Base-by-base conservation (phyloP, 2,888 invertebrate genomes). In the Leptopilina myrica region DNA sequence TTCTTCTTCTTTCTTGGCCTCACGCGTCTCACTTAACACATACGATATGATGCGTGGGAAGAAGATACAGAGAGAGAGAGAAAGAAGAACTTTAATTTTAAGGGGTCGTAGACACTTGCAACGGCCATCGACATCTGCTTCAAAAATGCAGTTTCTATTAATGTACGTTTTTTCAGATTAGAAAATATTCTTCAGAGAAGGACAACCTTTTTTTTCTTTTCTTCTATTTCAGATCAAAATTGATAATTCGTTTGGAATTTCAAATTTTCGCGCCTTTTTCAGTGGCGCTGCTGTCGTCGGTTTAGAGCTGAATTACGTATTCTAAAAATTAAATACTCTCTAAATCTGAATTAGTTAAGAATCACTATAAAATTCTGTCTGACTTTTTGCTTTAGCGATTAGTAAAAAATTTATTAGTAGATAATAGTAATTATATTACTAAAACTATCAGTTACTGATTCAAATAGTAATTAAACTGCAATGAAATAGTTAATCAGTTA, bases 21-120 rank as follows among this genome's bases (percentile, higher is more conserved):
- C 69, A 56, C 33, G 26, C 40, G 64, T 33, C 64, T 64, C 69
- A 14, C 67, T 46, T 33, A 49, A 33, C 67, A 20, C 67, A 20
- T 26, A 53, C 53, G 53, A n/a, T 33, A 33, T 26, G 6, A 15
- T 14, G 56, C 73, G n/a, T 73, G 73, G 33, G 56, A 73, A 73
- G 73, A 66, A 53, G 69, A 62, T 62, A 3, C 20, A 62, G 62
- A 9, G 9, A n/a, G 62, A 20, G 15, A 62, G 43, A 26, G 65
- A 15, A 46, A 26, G 65, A 20, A 14, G 20, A 12, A 67, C 46
- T 49, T 73, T 43, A 67, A 67, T 7, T 56, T 56, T 73, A 73
- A 46, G 73, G 53, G 73, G 73, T 73, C 66, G 66, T 66, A 66
- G 66, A 66, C 66, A 66, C 66, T 43, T 46, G 66, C 43, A 43